Evolutionary conservation across 2,888 invertebrate species (phyloP).

Genomic region (Catocala sponsa): DNA sequence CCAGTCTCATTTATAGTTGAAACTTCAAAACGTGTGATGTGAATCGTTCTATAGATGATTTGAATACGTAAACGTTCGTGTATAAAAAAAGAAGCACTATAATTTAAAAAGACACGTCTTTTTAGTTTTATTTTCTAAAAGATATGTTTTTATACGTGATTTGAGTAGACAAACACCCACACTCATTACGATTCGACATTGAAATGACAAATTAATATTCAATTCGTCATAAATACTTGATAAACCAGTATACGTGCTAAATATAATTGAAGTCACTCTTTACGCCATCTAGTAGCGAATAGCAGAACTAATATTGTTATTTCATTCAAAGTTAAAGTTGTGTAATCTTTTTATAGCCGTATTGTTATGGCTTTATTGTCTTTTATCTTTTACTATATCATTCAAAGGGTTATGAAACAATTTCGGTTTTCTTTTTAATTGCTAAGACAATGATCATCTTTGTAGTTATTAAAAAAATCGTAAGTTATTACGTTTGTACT

Average conservation of each 20-base stretch:
- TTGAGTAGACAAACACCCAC: too few species aligned
- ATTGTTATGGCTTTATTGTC: slow-evolving; percentile 31
- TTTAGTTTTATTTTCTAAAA: too few species aligned
- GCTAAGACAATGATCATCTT: slow-evolving; percentile 33
- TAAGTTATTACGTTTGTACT: too few species aligned
- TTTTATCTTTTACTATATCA: slow-evolving; percentile 11
- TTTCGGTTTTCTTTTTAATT: slow-evolving; percentile 15
- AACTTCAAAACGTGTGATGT: too few species aligned
- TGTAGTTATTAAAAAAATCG: slow-evolving; percentile 22
- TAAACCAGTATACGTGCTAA: background rate
- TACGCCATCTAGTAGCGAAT: slow-evolving; percentile 60
- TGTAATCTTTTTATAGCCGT: slow-evolving; percentile 22
- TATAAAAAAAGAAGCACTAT: too few species aligned
- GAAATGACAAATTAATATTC: background rate
- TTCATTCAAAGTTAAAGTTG: slow-evolving; percentile 9
- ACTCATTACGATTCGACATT: too few species aligned
- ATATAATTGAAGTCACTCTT: slow-evolving; percentile 17
- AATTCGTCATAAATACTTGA: background rate
- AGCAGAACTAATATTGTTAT: slow-evolving; percentile 39
- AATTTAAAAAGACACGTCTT: too few species aligned
- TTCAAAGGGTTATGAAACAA: slow-evolving; percentile 6
- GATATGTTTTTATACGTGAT: too few species aligned
- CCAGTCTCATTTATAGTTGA: background rate
- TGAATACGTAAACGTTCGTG: too few species aligned
- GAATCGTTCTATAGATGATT: too few species aligned